These are phyloP conservation scores for rabbit (Oryctolagus cuniculus) DNA, from an alignment of 2,113 vertebrate genomes.

Conservation along the genomic window mOryCun1.1 NC_091432.1:199103001-199103500, in stretches of 20 bases:
- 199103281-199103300: background rate
- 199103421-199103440: no score
- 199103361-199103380: no score
- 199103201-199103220: background rate
- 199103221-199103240: background rate
- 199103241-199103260: conserved; percentile 6
- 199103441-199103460: background rate
- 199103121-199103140: conserved; percentile 26
- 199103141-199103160: background rate
- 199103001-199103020: no score
- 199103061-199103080: background rate
- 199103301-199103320: background rate
- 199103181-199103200: conserved; percentile 25
- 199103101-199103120: background rate
- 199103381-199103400: no score
- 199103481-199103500: background rate
- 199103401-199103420: no score
- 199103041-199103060: conserved; percentile 7
- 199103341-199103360: background rate
- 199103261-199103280: conserved; percentile 8
- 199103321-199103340: background rate
- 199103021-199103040: background rate
- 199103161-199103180: background rate
- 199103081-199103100: conserved; percentile 27
- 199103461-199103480: background rate